Conservation (phyloP, 2,113 vertebrate genomes). For the Oxyura jamaicensis region DNA sequence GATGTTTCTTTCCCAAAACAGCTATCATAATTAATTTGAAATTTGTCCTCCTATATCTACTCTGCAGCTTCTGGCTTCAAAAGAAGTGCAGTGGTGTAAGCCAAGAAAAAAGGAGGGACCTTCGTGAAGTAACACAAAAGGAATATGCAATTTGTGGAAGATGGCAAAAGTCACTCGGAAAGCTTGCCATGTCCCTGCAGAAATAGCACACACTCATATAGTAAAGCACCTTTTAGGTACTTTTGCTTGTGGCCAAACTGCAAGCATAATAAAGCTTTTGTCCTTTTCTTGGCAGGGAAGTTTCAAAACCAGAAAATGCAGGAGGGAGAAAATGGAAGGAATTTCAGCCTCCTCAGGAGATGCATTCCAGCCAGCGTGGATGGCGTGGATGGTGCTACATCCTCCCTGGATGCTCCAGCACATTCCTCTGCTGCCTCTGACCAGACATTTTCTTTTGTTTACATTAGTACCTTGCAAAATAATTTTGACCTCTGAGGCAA, state of each 20-base stretch:
- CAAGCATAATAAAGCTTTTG: constrained; percentile 58
- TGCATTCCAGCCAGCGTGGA: constrained; percentile 6
- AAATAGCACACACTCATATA: background rate
- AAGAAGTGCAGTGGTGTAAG: background rate
- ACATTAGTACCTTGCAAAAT: background rate
- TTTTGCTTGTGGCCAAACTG: constrained; percentile 30
- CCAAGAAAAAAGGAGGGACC: constrained; percentile 28
- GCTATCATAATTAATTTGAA: background rate
- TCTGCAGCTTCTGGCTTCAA: background rate
- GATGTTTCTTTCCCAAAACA: background rate
- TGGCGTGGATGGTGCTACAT: background rate
- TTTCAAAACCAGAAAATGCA: background rate
- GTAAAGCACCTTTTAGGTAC: constrained; percentile 43
- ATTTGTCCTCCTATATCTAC: background rate
- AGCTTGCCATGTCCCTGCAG: constrained; percentile 22
- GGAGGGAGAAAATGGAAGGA: constrained; percentile 45
- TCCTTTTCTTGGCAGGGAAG: constrained; percentile 43
- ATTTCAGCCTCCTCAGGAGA: constrained; percentile 47
- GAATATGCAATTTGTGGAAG: constrained; percentile 38
- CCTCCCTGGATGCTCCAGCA: constrained; percentile 46
- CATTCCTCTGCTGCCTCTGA: constrained; percentile 56
- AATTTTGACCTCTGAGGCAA: background rate
- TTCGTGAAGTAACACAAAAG: background rate
- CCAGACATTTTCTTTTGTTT: constrained; percentile 53
- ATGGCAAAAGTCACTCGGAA: constrained; percentile 35